Evolutionary conservation across 2,113 vertebrate species (phyloP), one percentile per base, ranked within the genome.

Genomic region (Hyperopisus bebe): DNA sequence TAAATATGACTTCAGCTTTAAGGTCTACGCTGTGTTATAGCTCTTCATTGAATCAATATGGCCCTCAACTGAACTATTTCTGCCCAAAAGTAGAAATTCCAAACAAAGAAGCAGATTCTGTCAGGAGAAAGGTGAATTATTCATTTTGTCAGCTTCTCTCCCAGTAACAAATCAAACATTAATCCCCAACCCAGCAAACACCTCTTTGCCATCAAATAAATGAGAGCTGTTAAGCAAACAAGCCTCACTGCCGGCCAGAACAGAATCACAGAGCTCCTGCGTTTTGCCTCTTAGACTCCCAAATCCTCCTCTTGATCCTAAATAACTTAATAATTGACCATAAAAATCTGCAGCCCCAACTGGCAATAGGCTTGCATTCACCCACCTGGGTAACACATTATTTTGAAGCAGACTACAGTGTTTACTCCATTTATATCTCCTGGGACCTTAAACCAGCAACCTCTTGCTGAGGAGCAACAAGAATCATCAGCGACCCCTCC

Each of bases 91-190:
- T 66, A 50, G 89, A 46, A 89, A 91, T 91, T 91, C 87, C 88
- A 90, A 88, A 90, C 89, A 91, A 89, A 90, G 88, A 92, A 91
- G 90, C 92, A 82, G 87, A 90, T 91, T 90, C 88, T 86, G 86
- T 48, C 74, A 9, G 35, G 82, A 58, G 88, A 91, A 94, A 27
- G 90, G 90, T 89, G 92, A 88, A 91, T 85, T 58, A 88, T 90
- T 85, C 86, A 88, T 91, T 93, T 90, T 92, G 90, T 93, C 92
- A 89, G 74, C 89, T 91, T 70, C 86, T 86, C 84, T 90, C 80
- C 66, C 86, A 90, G 77, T 88, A 62, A 90, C 90, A 91, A 91
- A 91, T 92, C 86, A 91, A 91, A 92, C 89, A 88, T 88, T 89
- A 89, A 91, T 91, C 90, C 87, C 42, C 66, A 70, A 82, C 90